These are phyloP conservation scores for Hydrochoerus hydrochaeris DNA, from an alignment of 2,113 vertebrate genomes.

Conservation along the genomic window DNA sequence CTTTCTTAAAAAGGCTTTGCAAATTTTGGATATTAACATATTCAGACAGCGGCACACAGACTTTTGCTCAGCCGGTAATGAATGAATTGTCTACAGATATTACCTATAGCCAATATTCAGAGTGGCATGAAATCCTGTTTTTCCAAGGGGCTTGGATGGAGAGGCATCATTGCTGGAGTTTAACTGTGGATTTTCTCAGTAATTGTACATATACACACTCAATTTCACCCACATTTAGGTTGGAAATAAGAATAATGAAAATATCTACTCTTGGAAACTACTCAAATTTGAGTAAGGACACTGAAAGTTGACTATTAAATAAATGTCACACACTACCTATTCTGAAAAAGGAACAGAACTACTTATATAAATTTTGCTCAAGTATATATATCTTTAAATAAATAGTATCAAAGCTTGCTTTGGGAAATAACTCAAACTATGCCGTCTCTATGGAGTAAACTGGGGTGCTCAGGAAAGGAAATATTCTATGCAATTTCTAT, in stretches of 20 bases:
- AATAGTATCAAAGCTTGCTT: conserved; percentile 28
- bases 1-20: not conserved
- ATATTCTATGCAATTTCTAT: not conserved
- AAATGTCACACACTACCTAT: conserved; percentile 29
- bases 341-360: not conserved
- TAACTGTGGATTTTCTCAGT: conserved; percentile 1
- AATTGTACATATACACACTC: not conserved
- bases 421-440: not conserved
- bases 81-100: not conserved
- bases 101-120: not conserved
- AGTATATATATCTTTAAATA: not conserved
- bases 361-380: not conserved
- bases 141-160: not conserved
- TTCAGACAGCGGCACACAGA: not conserved
- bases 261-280: conserved; percentile 20
- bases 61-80: not conserved
- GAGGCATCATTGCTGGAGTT: not conserved
- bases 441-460: not conserved
- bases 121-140: not conserved
- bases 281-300: conserved; percentile 10
- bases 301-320: conserved; percentile 34
- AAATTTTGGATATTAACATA: not conserved
- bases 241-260: conserved; percentile 37
- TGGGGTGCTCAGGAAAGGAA: not conserved
- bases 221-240: not conserved